Base-by-base conservation (phyloP, 2,797 vertebrate species). In the Emydoidea blandingii region DNA sequence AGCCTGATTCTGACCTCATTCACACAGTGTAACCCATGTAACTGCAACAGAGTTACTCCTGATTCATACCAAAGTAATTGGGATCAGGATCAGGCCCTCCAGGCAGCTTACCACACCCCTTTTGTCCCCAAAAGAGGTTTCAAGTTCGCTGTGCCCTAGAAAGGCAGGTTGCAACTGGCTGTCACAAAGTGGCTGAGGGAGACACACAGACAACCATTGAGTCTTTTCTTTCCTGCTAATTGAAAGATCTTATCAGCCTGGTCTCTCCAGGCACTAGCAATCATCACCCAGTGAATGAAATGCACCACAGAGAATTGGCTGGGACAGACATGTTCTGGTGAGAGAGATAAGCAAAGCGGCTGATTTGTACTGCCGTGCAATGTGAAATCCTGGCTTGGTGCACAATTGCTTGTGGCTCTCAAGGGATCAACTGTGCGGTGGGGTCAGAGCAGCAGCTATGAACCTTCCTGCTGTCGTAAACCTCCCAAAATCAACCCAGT, bases 201-300 rank as follows among this genome's bases (percentile, higher is more conserved):
- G 79, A 47, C 25, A 76, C 87, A 25, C 18, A 37, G 91, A 78
- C 94, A 54, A 80, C 8, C 3, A 90, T 65, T 88, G 4, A 47
- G 1, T 84, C 72, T 83, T 91, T 94, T 89, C 81, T 76, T 79
- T n/a, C 59, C 76, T 0, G 25, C 44, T 91, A 92, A 96, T 87
- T 81, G 90, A 52, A 92, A 95, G 96, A 94, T 86, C 90, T n/a
- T 92, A 92, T 91, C 81, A 19, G 54, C 16, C 8, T 3, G 1
- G 54, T 29, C 54, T 19, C 53, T 56, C 41, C 41, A 41, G 81
- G 37, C 81, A 31, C 37, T 5, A 29, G 81, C 79, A 16, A n/a
- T 53, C 5, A 12, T 37, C 31, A 9, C 34, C 79, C 19, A 11
- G 79, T 21, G 18, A n/a, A n/a, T 52, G 34, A 18, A 59, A 19